These are phyloP conservation scores for Sebastes steindachneri DNA, from an alignment of 2,797 vertebrate species.

Conservation along the genomic window DNA sequence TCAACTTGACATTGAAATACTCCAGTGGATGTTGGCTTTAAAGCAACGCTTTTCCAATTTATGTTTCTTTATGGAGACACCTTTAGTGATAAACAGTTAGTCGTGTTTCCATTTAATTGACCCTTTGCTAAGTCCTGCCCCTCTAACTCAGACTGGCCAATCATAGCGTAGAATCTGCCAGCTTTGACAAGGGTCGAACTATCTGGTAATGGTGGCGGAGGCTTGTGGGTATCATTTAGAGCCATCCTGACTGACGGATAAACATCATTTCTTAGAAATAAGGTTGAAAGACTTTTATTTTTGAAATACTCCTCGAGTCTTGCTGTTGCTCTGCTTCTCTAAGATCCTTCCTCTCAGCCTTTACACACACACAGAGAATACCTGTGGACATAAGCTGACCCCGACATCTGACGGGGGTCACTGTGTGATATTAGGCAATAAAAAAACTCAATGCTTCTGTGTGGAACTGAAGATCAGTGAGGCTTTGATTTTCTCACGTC, in stretches of 20 bases:
- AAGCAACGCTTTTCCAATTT: neutral
- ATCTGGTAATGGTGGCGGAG: neutral
- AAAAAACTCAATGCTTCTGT: neutral
- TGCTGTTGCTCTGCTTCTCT: neutral
- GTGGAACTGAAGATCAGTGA: conserved; percentile 22
- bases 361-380: neutral
- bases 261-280: neutral
- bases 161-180: too few species aligned
- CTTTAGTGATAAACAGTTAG: neutral
- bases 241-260: neutral
- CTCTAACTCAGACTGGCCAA: too few species aligned
- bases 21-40: neutral
- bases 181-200: too few species aligned
- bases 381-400: conserved; percentile 5
- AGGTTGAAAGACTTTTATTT: neutral
- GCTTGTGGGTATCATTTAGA: neutral
- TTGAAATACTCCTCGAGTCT: neutral
- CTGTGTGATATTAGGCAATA: conserved; percentile 45
- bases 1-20: neutral
- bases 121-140: too few species aligned
- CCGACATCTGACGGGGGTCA: conserved; percentile 9
- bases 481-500: conserved; percentile 47
- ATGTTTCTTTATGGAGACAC: neutral
- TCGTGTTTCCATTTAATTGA: too few species aligned
- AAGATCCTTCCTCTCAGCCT: neutral